Conservation (phyloP, 2,888 invertebrate species). For the Seira ritae region DNA sequence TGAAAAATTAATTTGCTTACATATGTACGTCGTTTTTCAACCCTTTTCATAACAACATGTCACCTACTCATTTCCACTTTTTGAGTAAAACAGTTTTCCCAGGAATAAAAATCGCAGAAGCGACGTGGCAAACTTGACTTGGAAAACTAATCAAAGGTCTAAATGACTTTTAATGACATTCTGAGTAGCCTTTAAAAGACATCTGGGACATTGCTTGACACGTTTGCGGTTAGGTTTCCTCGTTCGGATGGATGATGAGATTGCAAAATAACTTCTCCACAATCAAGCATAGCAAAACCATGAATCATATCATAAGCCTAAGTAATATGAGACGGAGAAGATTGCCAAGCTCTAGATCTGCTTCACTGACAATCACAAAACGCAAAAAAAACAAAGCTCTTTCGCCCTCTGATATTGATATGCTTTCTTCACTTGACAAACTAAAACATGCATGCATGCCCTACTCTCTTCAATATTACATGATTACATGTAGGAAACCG, state of each 20-base stretch:
- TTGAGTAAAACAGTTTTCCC: background rate
- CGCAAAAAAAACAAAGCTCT: too few relatives aligned
- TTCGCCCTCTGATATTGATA: too few relatives aligned
- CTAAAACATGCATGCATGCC: too few relatives aligned
- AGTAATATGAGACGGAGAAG: too few relatives aligned
- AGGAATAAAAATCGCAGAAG: background rate
- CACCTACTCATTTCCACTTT: background rate
- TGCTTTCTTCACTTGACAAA: too few relatives aligned
- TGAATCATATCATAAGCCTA: too few relatives aligned
- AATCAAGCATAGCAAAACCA: too few relatives aligned
- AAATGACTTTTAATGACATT: conserved; percentile 1
- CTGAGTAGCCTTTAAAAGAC: background rate
- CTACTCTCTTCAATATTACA: too few relatives aligned
- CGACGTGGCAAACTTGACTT: background rate
- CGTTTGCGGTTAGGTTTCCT: too few relatives aligned
- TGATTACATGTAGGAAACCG: background rate
- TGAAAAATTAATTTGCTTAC: conserved; percentile 3
- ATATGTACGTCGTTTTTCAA: background rate
- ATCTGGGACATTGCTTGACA: background rate
- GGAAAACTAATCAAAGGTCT: conserved; percentile 4
- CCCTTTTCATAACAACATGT: background rate
- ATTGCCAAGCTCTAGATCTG: too few relatives aligned
- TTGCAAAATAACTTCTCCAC: too few relatives aligned
- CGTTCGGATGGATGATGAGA: too few relatives aligned
- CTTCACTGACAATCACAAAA: background rate